Base-by-base conservation (phyloP, 2,113 vertebrate species). In the Spermophilus dauricus region DNA sequence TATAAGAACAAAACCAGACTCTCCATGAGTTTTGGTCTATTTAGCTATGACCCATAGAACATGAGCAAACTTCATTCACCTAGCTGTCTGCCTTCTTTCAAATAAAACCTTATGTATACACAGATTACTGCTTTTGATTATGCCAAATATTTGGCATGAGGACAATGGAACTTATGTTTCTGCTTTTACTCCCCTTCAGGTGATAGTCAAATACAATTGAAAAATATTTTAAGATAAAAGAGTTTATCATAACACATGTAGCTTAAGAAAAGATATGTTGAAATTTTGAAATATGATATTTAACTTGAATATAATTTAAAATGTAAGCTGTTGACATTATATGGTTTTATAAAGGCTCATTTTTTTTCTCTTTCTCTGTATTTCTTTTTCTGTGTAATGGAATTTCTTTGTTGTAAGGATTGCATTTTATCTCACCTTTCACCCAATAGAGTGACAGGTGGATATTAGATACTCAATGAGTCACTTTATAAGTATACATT, bases 401-500 rank as follows among this genome's bases (percentile, higher is more conserved):
- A 11, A 2, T 7, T 69, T 65, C 42, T 84, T 82, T 86, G 14
- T 39, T 17, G 8, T 73, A 89, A 94, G 37, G 22, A 61, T 24
- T 76, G 11, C 69, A 0, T 42, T 86, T 89, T 48, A 53, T 34
- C 8, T 95, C 24, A 67, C 22, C 7, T 77, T 86, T 92, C 22
- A 86, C 30, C 72, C 77, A 56, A 39, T 80, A 73, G 24, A 88
- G 30, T 97, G 51, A 76, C 30, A 87, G 12, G 2, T 56, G 1
- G 17, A 65, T 89, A 89, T 95, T 48, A 95, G 63, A 70, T 22
- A 91, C 5, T 83, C 2, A 42, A 0, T 53, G 77, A 89, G 4
- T 86, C 56, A 53, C 34, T 92, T 82, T 73, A 34, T 61, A 95
- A 80, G 17, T 83, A 51, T 10, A 88, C 81, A 82, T 85, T 96